Evolutionary conservation across 2,888 invertebrate genomes (phyloP).

Genomic region (Andrena bicolor): DNA sequence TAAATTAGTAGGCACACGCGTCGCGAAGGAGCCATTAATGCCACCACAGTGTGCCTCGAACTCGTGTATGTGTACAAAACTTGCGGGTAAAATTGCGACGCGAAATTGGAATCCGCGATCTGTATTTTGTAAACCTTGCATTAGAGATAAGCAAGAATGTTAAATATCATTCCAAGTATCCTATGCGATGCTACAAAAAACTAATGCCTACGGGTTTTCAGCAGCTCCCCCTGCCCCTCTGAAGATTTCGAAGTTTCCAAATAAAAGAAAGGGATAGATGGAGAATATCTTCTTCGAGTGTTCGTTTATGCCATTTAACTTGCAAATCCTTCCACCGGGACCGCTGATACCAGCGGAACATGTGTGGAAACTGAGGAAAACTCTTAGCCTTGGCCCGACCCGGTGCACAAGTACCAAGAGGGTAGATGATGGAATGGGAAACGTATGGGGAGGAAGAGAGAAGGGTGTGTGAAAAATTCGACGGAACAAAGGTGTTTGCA

Average conservation of each 20-base stretch:
- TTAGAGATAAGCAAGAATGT: not conserved
- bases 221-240: not conserved
- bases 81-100: slow-evolving; percentile 3
- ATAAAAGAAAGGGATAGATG: slow-evolving; percentile 52
- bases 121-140: not conserved
- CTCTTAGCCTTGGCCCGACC: slow-evolving; percentile 57
- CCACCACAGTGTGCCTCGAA: slow-evolving; percentile 39
- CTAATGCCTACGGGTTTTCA: slow-evolving; percentile 24
- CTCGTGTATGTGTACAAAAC: not conserved
- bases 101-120: not conserved
- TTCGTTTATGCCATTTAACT: slow-evolving; percentile 81
- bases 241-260: slow-evolving; percentile 35
- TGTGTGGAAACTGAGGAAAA: slow-evolving; percentile 76
- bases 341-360: slow-evolving; percentile 73
- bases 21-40: slow-evolving; percentile 66
- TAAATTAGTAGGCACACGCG: slow-evolving; percentile 82
- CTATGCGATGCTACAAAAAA: not conserved
- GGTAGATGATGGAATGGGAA: slow-evolving; percentile 20
- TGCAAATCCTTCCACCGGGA: slow-evolving; percentile 79
- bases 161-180: not conserved
- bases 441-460: slow-evolving; percentile 43
- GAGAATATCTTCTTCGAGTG: slow-evolving; percentile 67
- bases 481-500: slow-evolving; percentile 71
- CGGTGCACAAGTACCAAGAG: slow-evolving; percentile 50
- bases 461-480: slow-evolving; percentile 77